Evolutionary conservation across 2,797 vertebrate species (phyloP), one percentile per base, ranked within the genome.

Genomic region (Percopsis omiscomaycus): DNA sequence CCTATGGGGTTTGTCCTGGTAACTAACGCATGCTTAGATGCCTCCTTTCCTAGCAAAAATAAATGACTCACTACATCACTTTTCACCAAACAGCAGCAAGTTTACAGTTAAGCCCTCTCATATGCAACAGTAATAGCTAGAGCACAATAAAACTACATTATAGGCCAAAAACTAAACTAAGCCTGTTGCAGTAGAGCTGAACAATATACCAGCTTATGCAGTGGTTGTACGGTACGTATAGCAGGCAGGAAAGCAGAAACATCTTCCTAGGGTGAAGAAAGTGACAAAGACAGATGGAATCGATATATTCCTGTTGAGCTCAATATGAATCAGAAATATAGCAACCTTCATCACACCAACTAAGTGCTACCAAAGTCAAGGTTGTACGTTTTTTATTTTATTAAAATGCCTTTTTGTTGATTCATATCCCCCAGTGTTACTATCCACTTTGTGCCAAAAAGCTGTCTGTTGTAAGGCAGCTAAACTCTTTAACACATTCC

Each of bases 401-500:
- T 55, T 71, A 57, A 72, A 81, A 84, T 80, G 66, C 75, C 78
- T 70, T 62, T 72, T 59, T 58, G 62, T 68, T 83, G 76, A 85
- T 69, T 77, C 58, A 75, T 37, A 61, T 73, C 55, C 71, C 32
- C 22, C 0, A 50, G 52, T 59, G 48, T 50, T 32, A 22, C 22
- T 45, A 15, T 13, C 29, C 37, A 50, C 12, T 49, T 16, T 22
- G 28, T 29, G 66, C 66, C 71, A 61, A 67, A 73, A 55, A 4
- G n/a, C 61, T 28, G 30, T 29, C 55, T 56, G 66, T 53, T 53
- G 14, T 59, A 50, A 30, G 6, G 45, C 44, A 55, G 56, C n/a
- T 80, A 75, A 88, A 81, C 77, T 54, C 69, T 54, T 64, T 13
- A 62, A 46, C 61, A 69, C 75, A 83, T 80, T 81, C 75, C 79